Percentiles rank a stretch among this genome's conserved stretches.
These are phyloP conservation scores for Anas platyrhynchos DNA, from an alignment of 2,113 vertebrate species.

Conservation along the genomic window DNA sequence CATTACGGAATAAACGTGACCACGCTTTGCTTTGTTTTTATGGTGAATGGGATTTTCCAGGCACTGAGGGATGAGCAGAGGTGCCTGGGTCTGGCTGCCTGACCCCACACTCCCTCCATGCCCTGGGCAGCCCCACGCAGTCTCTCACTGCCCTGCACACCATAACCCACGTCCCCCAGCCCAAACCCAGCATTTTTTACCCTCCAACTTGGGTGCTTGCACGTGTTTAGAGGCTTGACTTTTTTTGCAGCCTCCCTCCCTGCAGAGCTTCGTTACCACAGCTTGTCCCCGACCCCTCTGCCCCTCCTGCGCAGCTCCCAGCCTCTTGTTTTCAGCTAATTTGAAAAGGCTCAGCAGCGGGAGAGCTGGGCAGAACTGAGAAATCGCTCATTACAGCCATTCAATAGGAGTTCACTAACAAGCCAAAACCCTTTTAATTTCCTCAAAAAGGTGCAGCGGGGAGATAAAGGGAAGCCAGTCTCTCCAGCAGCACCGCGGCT, in stretches of 20 bases:
- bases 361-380: conserved; percentile 8
- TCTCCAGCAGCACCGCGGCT: not conserved
- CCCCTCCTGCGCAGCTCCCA: not conserved
- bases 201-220: not conserved
- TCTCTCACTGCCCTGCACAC: accelerated
- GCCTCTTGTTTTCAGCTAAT: conserved; percentile 34
- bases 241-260: not conserved
- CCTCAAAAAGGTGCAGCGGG: conserved; percentile 15
- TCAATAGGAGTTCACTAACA: not conserved
- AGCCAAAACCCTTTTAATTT: conserved; percentile 28
- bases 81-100: not conserved
- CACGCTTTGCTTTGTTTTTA: not conserved
- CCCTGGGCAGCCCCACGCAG: not conserved
- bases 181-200: not conserved
- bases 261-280: not conserved
- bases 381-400: not conserved
- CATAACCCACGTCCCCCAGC: not conserved
- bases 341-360: not conserved
- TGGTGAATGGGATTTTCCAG: not conserved
- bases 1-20: not conserved
- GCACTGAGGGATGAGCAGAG: not conserved
- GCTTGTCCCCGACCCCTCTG: not conserved
- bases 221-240: accelerated
- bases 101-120: not conserved
- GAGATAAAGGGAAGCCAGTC: conserved; percentile 5